Percentiles rank a stretch among this genome's conserved stretches.
phyloP scores from a whole-genome alignment of 2,797 vertebrate genomes.

The Gila robusta region DNA sequence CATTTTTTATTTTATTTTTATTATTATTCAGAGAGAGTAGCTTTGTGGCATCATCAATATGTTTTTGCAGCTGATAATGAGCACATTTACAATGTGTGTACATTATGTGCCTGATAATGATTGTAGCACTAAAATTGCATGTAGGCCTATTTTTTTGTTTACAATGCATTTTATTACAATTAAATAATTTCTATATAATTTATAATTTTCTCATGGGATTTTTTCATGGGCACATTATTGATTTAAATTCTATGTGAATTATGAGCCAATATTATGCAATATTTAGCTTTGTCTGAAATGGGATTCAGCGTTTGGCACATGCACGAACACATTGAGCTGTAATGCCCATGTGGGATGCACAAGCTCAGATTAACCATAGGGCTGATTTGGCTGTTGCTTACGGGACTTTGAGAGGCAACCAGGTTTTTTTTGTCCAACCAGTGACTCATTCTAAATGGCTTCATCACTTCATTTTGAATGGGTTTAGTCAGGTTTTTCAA shows the following conservation, averaged over 20 bases:
- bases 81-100: background rate
- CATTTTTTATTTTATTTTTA: background rate
- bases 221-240: background rate
- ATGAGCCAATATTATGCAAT: background rate
- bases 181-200: background rate
- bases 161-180: background rate
- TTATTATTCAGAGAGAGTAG: background rate
- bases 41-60: background rate
- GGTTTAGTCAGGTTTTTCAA: background rate
- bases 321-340: background rate
- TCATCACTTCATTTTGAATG: background rate
- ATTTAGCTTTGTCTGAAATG: background rate
- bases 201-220: background rate
- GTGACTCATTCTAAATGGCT: conserved; percentile 17
- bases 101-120: background rate
- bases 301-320: background rate
- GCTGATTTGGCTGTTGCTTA: background rate
- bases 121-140: too few species aligned
- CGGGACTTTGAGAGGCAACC: conserved; percentile 2
- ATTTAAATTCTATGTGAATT: background rate
- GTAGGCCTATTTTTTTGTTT: background rate
- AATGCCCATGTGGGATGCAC: conserved; percentile 29
- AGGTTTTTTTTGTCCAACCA: conserved; percentile 1
- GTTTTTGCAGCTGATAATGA: background rate
- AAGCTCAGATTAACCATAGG: conserved; percentile 14